Evolutionary conservation across 2,113 vertebrate species (phyloP).

Genomic region (Pyxicephalus adspersus): DNA sequence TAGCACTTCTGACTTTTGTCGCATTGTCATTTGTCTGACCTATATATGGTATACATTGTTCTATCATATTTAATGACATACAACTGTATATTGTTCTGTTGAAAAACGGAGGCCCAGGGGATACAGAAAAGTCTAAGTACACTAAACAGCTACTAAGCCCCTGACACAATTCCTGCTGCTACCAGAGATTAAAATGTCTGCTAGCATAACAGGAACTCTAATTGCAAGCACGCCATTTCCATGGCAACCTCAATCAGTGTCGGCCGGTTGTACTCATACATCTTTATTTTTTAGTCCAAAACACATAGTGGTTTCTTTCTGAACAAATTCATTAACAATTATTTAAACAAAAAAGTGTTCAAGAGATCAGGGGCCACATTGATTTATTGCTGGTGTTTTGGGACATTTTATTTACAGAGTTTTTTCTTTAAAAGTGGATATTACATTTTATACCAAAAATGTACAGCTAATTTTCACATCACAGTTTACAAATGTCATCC

Average conservation of each 20-base stretch:
- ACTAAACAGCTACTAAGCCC: conserved; percentile 28
- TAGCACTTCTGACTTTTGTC: not conserved
- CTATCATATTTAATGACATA: conserved; percentile 2
- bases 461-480: too few relatives aligned
- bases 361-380: not conserved
- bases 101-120: conserved; percentile 26
- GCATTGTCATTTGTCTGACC: not conserved
- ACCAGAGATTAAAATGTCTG: conserved; percentile 17
- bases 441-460: too few relatives aligned
- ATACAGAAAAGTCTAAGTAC: conserved; percentile 12
- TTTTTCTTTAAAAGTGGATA: too few relatives aligned
- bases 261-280: conserved; percentile 47
- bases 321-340: not conserved
- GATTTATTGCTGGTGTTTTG: not conserved
- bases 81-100: conserved; percentile 1
- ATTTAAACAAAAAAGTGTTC: not conserved
- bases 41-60: not conserved
- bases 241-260: conserved; percentile 50
- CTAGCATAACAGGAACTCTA: conserved; percentile 22
- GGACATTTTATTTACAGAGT: not conserved
- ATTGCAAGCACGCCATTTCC: conserved; percentile 29
- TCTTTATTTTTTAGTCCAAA: conserved; percentile 29
- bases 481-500: too few relatives aligned
- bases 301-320: conserved; percentile 1
- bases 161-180: not conserved